A percentile compares a stretch with the other conserved stretches of the same genome.
phyloP scores from a whole-genome alignment of 1,140 invertebrate species.

The Homalodisca vitripennis region DNA sequence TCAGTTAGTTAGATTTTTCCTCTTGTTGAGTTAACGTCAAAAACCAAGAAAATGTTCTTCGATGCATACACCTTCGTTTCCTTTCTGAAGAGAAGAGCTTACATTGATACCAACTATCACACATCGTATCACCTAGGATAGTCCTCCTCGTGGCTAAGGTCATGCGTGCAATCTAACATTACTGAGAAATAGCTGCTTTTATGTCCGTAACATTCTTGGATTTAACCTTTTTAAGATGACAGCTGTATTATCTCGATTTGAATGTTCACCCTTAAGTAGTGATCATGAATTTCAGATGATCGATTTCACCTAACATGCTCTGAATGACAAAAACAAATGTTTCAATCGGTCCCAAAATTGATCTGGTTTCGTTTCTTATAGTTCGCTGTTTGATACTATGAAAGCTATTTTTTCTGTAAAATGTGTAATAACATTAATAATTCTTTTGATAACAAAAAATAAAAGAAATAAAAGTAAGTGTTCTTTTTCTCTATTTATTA shows the following conservation, averaged over 20 bases:
- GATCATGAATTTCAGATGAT: too few species aligned
- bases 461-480: conserved; percentile 39
- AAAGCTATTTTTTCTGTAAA: conserved; percentile 41
- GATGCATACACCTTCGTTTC: not conserved
- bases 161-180: not conserved
- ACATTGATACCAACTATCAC: not conserved
- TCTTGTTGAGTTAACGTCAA: too few species aligned
- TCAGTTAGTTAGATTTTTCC: not conserved
- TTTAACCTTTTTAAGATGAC: too few species aligned
- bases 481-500: conserved; percentile 38
- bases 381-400: conserved; percentile 34
- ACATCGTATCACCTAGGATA: not conserved
- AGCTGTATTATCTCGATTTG: too few species aligned
- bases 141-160: not conserved
- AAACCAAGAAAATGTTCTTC: not conserved
- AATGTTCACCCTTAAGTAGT: too few species aligned
- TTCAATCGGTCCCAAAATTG: conserved; percentile 43
- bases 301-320: too few species aligned
- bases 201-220: too few species aligned
- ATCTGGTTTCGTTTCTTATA: conserved; percentile 41
- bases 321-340: too few species aligned
- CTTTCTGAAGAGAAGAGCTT: conserved; percentile 11
- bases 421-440: too few species aligned
- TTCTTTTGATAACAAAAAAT: too few species aligned
- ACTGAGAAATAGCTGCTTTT: too few species aligned